Percentiles rank a stretch among this genome's conserved stretches.
phyloP scores from a whole-genome alignment of 37 sponge, comb jelly and placozoan genomes.

The Diacarnus erythraeanus region DNA sequence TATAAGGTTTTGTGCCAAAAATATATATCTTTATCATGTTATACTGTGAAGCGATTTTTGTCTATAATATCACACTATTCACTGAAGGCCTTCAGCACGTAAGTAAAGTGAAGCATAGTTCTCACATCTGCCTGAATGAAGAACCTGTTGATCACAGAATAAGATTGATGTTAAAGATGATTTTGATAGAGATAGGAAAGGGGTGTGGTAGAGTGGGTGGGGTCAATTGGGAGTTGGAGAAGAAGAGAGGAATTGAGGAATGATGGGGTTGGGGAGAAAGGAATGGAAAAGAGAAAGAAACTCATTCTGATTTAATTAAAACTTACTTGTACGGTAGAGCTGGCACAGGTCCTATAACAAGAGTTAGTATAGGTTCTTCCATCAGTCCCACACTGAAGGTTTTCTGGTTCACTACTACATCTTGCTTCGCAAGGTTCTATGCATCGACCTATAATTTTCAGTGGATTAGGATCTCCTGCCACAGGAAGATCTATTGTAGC shows the following conservation, averaged over 20 bases:
- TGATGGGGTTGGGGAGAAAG: too few relatives aligned
- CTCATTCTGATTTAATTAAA: neutral
- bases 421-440: slow-evolving; percentile 22
- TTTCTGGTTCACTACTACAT: neutral
- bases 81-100: neutral
- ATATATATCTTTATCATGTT: too few relatives aligned
- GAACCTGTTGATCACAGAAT: neutral
- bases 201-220: too few relatives aligned
- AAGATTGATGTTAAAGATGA: neutral
- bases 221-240: too few relatives aligned
- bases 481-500: slow-evolving; percentile 3
- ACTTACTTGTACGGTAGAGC: slow-evolving; percentile 19
- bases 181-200: neutral
- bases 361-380: slow-evolving; percentile 41
- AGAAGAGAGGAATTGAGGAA: too few relatives aligned
- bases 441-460: slow-evolving; percentile 27
- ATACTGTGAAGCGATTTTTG: too few relatives aligned
- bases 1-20: too few relatives aligned
- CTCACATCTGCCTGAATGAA: neutral
- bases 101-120: neutral
- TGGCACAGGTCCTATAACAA: slow-evolving; percentile 37
- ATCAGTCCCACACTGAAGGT: slow-evolving; percentile 41
- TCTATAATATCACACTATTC: too few relatives aligned
- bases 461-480: neutral
- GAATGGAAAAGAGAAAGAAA: neutral